A percentile compares a stretch with the other conserved stretches of the same genome.
These are phyloP conservation scores for Choristoneura fumiferana DNA, from an alignment of 1,140 invertebrate species.

Conservation along the genomic window DNA sequence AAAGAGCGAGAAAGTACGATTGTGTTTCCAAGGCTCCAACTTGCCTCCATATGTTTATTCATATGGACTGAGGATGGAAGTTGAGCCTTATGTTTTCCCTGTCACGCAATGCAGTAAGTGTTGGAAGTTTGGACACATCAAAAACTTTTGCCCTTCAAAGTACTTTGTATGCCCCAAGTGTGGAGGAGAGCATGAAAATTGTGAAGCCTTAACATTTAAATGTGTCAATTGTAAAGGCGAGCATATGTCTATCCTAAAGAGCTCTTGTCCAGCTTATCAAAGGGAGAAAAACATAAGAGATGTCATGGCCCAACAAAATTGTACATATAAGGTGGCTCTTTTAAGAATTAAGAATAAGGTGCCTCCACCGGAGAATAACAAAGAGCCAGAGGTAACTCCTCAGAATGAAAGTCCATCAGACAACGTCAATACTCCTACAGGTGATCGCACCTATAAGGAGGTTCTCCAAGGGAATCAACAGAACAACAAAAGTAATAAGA, in stretches of 20 bases:
- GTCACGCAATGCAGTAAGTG: slow-evolving; percentile 33
- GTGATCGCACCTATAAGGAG: too few species aligned
- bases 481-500: too few species aligned
- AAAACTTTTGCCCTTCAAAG: background rate
- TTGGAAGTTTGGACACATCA: slow-evolving; percentile 22
- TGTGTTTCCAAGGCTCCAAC: slow-evolving; percentile 27
- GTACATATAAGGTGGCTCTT: background rate
- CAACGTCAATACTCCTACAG: too few species aligned
- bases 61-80: slow-evolving; percentile 27
- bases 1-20: slow-evolving; percentile 28
- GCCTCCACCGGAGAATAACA: too few species aligned
- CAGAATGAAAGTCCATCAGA: too few species aligned
- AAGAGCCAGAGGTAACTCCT: too few species aligned
- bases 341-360: too few species aligned
- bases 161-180: background rate
- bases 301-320: background rate
- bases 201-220: background rate
- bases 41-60: slow-evolving; percentile 30
- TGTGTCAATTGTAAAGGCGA: background rate
- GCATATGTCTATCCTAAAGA: background rate
- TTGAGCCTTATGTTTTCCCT: slow-evolving; percentile 30
- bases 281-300: background rate
- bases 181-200: background rate
- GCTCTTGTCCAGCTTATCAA: background rate
- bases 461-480: too few species aligned